Percentiles rank a stretch among this genome's conserved stretches.
These are phyloP conservation scores for Odontothrips loti DNA, from an alignment of 2,888 invertebrate genomes.

Conservation along the genomic window DNA sequence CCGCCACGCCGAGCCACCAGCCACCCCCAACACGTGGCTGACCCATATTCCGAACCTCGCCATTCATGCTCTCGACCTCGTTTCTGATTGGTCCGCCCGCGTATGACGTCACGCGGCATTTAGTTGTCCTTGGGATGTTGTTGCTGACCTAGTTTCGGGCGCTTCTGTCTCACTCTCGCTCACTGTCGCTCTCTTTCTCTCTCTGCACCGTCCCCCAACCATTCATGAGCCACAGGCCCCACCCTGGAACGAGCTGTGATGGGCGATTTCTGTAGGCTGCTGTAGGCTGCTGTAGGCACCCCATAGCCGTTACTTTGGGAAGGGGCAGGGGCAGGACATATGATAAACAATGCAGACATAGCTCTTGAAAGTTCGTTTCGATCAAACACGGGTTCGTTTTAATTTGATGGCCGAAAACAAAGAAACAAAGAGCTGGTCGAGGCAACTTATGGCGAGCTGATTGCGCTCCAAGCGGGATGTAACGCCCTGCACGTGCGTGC, in stretches of 20 bases:
- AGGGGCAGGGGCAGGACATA: too few species aligned
- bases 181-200: background rate
- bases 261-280: background rate
- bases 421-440: too few species aligned
- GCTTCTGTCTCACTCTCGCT: too few species aligned
- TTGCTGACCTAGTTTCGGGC: background rate
- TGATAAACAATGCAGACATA: too few species aligned
- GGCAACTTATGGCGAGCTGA: too few species aligned
- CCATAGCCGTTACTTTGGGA: too few species aligned
- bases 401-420: too few species aligned
- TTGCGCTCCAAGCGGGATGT: too few species aligned
- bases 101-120: slow-evolving; percentile 16
- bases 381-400: too few species aligned
- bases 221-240: background rate
- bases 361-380: too few species aligned
- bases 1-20: too few species aligned
- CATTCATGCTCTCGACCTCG: slow-evolving; percentile 21
- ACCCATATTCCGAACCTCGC: slow-evolving; percentile 3
- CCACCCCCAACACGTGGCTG: slow-evolving; percentile 18
- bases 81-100: background rate
- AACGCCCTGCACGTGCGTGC: too few species aligned
- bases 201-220: background rate
- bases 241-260: background rate
- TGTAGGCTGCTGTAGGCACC: background rate
- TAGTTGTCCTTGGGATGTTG: slow-evolving; percentile 26